A percentile compares a stretch with the other conserved stretches of the same genome.
phyloP scores from a whole-genome alignment of 53 echinoderm and acorn worm species.

The Luidia sarsii region DNA sequence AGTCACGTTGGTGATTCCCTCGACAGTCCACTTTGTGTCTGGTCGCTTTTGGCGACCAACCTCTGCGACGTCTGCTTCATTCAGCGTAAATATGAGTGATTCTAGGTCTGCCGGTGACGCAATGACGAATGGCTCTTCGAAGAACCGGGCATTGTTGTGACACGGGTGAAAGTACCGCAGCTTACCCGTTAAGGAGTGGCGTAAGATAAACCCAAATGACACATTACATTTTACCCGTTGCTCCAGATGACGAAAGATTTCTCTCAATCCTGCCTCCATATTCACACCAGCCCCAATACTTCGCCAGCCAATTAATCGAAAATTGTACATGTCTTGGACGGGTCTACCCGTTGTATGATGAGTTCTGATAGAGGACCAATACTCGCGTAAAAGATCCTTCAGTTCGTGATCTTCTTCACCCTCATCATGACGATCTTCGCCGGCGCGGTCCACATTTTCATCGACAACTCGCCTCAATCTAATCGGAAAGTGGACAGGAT shows the following conservation, averaged over 20 bases:
- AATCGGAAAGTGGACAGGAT: background rate
- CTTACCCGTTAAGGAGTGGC: slow-evolving; percentile 54
- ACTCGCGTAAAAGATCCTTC: background rate
- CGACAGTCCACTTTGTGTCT: slow-evolving; percentile 53
- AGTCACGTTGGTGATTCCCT: slow-evolving; percentile 29
- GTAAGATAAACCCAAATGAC: slow-evolving; percentile 50
- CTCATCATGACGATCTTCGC: background rate
- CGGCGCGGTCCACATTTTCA: too few species aligned
- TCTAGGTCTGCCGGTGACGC: slow-evolving; percentile 1
- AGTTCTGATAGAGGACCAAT: slow-evolving; percentile 21
- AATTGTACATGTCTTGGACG: slow-evolving; percentile 26
- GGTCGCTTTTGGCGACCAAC: slow-evolving; percentile 11
- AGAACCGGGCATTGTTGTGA: slow-evolving; percentile 32
- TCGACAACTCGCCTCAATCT: background rate
- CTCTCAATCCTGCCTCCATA: background rate
- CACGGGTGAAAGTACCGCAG: slow-evolving; percentile 46
- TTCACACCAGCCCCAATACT: background rate
- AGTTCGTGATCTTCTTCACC: background rate
- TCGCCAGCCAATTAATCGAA: slow-evolving; percentile 1
- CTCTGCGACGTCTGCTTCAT: slow-evolving; percentile 2
- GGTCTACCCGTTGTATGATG: background rate
- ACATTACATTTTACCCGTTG: slow-evolving; percentile 36
- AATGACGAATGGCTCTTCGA: slow-evolving; percentile 5
- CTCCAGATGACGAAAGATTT: background rate
- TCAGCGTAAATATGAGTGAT: background rate